A percentile compares a stretch with the other conserved stretches of the same genome.
Conservation (phyloP, 1,140 invertebrate genomes). For the Drosophila subobscura region DNA sequence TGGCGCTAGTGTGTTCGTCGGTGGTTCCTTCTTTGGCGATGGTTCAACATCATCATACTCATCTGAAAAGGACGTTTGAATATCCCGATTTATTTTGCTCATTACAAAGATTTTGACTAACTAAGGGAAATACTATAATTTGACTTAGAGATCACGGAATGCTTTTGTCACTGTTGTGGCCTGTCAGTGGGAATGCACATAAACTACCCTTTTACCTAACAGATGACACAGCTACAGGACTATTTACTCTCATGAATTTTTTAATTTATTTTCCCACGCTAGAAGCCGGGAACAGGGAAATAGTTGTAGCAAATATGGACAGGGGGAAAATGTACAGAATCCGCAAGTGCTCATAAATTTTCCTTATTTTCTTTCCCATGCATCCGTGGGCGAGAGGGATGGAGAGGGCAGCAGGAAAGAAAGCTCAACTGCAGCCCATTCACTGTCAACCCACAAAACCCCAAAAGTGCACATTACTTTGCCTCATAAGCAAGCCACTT, state of each 20-base stretch:
- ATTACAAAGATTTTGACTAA: no score
- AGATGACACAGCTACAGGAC: constrained; percentile 12
- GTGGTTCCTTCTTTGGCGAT: no score
- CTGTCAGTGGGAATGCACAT: neutral
- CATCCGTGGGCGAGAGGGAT: neutral
- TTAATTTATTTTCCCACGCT: constrained; percentile 23
- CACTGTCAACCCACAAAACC: constrained; percentile 26
- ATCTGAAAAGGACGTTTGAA: no score
- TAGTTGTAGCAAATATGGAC: constrained; percentile 1
- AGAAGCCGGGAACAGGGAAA: no score
- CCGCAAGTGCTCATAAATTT: constrained; percentile 68
- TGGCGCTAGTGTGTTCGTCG: no score
- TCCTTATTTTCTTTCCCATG: constrained; percentile 32
- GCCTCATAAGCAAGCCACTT: constrained; percentile 51
- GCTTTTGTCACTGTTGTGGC: no score
- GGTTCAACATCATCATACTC: no score
- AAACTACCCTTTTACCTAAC: neutral
- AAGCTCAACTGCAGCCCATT: constrained; percentile 36
- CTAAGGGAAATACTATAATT: no score
- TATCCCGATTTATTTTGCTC: no score
- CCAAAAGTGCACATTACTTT: constrained; percentile 47
- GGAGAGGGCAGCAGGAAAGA: constrained; percentile 24
- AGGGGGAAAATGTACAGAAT: constrained; percentile 22
- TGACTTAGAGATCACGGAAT: no score
- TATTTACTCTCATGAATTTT: constrained; percentile 28